Evolutionary conservation across 2,113 vertebrate species (phyloP), one percentile per base, ranked within the genome.

Genomic region (Cebus imitator): DNA sequence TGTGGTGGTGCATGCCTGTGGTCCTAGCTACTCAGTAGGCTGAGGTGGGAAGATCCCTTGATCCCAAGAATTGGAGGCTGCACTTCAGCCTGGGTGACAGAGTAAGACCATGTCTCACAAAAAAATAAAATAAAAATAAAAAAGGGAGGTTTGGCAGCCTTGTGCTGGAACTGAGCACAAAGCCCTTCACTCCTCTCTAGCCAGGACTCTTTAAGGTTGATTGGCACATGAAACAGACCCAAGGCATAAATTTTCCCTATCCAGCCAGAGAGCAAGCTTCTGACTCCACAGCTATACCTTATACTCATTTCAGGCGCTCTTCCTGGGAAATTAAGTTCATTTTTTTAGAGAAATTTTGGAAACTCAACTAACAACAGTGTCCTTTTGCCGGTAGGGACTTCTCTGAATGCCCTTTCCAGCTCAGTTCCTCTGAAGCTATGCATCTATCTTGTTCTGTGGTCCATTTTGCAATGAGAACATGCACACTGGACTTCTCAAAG

Each of bases 181-280:
- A 93, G 78, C 94, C 96, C 91, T 89, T 95, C 93, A 95, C 90
- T 96, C 73, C 94, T 97, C 91, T 86, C 92, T 87, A 87, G 94
- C 88, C 96, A 94, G 90, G 75, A 61, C 55, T 95, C 97, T 92
- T 95, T 91, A 78, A 95, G 97, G 95, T 96, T 96, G 94, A 95
- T 93, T 97, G 94, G 88, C 94, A 91, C 58, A 48, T 92, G 82
- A 90, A 79, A 98, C 90, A 96, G 85, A 96, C 86, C 1, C 0
- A 1, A 97, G 57, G 89, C 75, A 78, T 89, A 84, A 88, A 80
- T 75, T 43, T 89, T 81, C 79, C 68, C 91, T 40, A 97, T 37
- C 82, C 48, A 5, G n/a, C 85, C 40, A 72, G 12, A 37, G 20
- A 32, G 17, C 23, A 75, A 11, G 2, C 25, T 61, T 79, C 11